Base-by-base conservation (phyloP, 2,888 invertebrate genomes). In the Ophioninae sp. region DNA sequence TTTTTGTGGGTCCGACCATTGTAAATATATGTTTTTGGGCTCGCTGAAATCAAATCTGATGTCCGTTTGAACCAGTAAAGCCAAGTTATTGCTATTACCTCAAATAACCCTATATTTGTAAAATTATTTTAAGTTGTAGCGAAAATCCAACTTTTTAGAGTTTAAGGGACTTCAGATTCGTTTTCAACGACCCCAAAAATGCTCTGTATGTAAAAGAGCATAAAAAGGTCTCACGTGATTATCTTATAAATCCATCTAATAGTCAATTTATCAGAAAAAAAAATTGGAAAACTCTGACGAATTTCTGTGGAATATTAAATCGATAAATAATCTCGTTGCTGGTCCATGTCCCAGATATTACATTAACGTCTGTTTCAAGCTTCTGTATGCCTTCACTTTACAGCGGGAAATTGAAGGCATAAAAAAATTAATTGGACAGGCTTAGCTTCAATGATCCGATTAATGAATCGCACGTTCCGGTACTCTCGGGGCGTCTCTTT, bases 341-440 rank as follows among this genome's bases (percentile, higher is more conserved):
- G 56, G 10, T 17, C 7, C 17, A 37, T 37, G 2, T 67, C 1
- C 8, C 10, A 0, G 7, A 22, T 2, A 44, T 51, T 51, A 17
- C 51, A 6, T 51, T 13, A 0, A 51, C 17, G 51, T 51, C 51
- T 51, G 5, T 51, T 51, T 51, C 30, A 30, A 30, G 30, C 51
- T 17, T n/a, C n/a, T n/a, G n/a, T n/a, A n/a, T n/a, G n/a, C n/a
- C n/a, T n/a, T 6, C 51, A 17, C 6, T 51, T 10, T 3, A 13
- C 13, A 13, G 68, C 8, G 17, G 17, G 51, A 13, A 51, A 9
- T 23, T 8, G n/a, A 64, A 51, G 13, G n/a, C 13, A 41, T 23
- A 17, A 10, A 30, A 30, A 20, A 20, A 37, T 1, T 56, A 64
- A 74, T 74, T 13, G 39, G 23, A 39, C 56, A 75, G 30, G 75